Evolutionary conservation across 2,113 vertebrate species (phyloP).

Genomic region (Protobothrops flavoviridis): DNA sequence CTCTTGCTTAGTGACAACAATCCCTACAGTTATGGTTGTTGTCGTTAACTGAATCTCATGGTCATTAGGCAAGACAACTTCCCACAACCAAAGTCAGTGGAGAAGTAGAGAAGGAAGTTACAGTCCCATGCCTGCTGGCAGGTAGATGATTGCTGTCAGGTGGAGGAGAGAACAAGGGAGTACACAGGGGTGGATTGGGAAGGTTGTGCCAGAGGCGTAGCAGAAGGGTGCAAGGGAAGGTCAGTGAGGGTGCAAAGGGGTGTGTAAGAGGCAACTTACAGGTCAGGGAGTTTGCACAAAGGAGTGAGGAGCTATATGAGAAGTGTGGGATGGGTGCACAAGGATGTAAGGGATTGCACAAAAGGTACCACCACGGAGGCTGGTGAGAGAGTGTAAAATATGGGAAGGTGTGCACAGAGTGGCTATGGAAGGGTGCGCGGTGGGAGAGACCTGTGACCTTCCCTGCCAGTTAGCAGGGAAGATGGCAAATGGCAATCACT

Average conservation of each 20-base stretch:
- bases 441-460: neutral
- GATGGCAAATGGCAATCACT: neutral
- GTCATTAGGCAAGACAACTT: neutral
- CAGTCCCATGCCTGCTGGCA: neutral
- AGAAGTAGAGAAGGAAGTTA: neutral
- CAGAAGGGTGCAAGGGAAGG: neutral
- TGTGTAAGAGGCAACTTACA: neutral
- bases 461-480: neutral
- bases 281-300: neutral
- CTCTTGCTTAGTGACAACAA: neutral
- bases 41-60: neutral
- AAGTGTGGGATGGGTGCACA: neutral
- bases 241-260: neutral
- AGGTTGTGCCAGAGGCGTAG: neutral
- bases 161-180: neutral
- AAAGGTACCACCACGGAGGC: neutral
- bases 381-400: neutral
- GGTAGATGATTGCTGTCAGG: neutral
- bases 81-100: neutral
- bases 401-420: neutral
- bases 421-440: neutral
- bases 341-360: neutral
- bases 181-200: neutral
- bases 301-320: neutral
- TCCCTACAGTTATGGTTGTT: neutral